These are phyloP conservation scores for Caenorhabditis sp. DNA, from an alignment of 2,888 invertebrate genomes.

Conservation along the genomic window DNA sequence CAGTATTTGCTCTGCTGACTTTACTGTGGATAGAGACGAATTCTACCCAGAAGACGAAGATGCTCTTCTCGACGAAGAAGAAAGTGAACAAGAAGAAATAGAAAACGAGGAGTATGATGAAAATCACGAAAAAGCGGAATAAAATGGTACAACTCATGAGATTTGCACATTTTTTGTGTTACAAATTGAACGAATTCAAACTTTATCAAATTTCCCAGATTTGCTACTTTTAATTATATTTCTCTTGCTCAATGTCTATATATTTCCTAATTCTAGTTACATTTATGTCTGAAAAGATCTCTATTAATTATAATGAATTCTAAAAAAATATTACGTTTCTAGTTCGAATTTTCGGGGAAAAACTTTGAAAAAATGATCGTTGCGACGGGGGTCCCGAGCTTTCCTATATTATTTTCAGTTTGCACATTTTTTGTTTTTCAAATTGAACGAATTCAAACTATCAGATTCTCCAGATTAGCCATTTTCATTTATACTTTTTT, in stretches of 20 bases:
- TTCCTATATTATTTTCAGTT: too few species aligned
- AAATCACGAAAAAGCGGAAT: constrained; percentile 42
- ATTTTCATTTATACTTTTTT: too few species aligned
- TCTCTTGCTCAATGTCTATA: constrained; percentile 7
- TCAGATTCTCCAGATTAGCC: too few species aligned
- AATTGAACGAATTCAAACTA: too few species aligned
- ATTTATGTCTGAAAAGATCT: not conserved
- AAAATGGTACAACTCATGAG: not conserved
- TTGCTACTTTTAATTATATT: not conserved
- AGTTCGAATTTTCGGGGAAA: too few species aligned
- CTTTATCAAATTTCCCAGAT: not conserved
- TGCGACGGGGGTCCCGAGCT: too few species aligned
- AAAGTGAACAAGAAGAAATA: constrained; percentile 18
- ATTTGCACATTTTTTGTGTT: too few species aligned
- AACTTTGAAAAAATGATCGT: too few species aligned
- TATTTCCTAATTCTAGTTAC: not conserved
- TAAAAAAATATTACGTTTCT: too few species aligned
- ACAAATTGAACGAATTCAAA: too few species aligned
- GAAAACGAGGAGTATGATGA: constrained; percentile 18
- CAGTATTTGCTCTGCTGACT: constrained; percentile 87
- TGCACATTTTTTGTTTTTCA: too few species aligned
- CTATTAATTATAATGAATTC: not conserved
- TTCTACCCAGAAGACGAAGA: constrained; percentile 65
- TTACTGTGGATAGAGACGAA: constrained; percentile 73
- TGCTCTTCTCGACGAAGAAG: constrained; percentile 37